phyloP scores from a whole-genome alignment of 1,140 invertebrate species.

The Lucilia cuprina region DNA sequence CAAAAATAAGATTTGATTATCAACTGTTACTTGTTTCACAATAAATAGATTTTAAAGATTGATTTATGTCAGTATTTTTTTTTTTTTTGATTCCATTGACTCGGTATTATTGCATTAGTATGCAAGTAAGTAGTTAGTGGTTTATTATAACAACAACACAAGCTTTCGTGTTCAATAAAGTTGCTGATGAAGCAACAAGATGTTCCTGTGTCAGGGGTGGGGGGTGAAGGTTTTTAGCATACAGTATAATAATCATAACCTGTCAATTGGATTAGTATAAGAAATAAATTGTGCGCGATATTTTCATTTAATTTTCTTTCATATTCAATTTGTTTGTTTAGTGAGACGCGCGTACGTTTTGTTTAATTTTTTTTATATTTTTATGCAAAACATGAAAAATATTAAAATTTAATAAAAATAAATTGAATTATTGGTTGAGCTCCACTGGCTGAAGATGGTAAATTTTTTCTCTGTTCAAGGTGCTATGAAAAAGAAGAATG shows the following conservation, averaged over 20 bases:
- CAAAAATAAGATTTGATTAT: neutral
- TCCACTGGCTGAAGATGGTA: neutral
- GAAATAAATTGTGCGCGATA: conserved; percentile 21
- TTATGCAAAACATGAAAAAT: neutral
- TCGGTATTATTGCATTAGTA: neutral
- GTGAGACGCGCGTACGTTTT: no score
- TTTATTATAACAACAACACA: neutral
- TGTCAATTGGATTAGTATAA: conserved; percentile 57
- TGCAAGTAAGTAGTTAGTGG: neutral
- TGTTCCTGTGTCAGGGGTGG: neutral
- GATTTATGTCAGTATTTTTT: no score
- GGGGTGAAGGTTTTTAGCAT: neutral
- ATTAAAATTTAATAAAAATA: conserved; percentile 41
- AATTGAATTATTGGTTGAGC: conserved; percentile 52
- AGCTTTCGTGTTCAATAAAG: no score
- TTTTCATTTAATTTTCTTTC: conserved; percentile 11
- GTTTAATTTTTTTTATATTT: neutral
- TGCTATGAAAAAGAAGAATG: no score
- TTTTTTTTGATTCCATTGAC: no score
- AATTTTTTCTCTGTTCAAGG: neutral
- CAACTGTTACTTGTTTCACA: neutral
- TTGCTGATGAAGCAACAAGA: neutral
- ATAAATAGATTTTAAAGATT: neutral
- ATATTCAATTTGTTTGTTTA: neutral
- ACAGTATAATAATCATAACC: conserved; percentile 19